Conservation (phyloP, 2,888 invertebrate genomes). For the Drosophila monieri region DNA sequence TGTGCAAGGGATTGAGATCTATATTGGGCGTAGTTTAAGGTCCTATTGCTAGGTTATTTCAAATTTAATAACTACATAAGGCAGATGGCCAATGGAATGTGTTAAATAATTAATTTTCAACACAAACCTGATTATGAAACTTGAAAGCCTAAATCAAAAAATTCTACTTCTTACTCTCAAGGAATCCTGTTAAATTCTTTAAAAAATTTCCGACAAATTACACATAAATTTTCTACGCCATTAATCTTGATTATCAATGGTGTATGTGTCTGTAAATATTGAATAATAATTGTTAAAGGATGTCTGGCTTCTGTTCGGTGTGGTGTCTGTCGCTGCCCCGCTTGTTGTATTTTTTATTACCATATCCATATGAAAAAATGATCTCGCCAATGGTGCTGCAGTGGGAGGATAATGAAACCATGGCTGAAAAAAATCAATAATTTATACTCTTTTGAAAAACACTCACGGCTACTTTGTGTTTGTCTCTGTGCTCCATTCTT, state of each 20-base stretch:
- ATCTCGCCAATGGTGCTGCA: conserved; percentile 18
- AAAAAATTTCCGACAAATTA: conserved; percentile 39
- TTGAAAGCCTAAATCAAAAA: no score
- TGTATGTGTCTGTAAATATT: conserved; percentile 38
- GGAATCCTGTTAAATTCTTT: conserved; percentile 7
- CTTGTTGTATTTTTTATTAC: conserved; percentile 23
- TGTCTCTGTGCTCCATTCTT: conserved; percentile 14
- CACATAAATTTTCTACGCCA: conserved; percentile 36
- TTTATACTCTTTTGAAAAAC: conserved; percentile 55
- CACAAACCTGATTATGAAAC: background rate
- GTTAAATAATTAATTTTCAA: background rate
- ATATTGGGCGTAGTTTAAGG: background rate
- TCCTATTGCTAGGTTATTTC: background rate
- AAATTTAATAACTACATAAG: background rate
- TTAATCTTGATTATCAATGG: conserved; percentile 38
- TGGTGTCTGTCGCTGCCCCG: conserved; percentile 7
- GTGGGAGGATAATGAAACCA: conserved; percentile 39
- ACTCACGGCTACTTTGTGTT: conserved; percentile 70
- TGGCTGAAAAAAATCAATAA: conserved; percentile 68
- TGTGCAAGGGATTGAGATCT: background rate
- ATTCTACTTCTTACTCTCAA: no score
- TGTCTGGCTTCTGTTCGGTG: conserved; percentile 29
- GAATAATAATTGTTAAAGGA: conserved; percentile 45
- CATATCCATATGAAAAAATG: conserved; percentile 6
- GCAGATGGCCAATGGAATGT: background rate